Conservation (phyloP, 2,888 invertebrate genomes). For the Hydrotaea diabolus region DNA sequence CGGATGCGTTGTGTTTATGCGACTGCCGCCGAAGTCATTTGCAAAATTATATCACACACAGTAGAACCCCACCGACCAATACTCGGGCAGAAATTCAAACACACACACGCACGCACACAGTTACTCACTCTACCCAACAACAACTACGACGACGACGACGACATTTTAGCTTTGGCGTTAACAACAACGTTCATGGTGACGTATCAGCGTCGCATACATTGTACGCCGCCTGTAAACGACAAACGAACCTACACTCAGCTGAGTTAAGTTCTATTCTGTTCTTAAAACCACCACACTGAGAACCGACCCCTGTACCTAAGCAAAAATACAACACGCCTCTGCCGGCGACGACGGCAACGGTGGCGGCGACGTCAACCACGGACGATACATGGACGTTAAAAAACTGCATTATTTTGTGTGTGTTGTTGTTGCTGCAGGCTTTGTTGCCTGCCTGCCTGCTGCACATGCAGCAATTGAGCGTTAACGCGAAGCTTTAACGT, state of each 20-base stretch:
- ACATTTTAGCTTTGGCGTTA: slow-evolving; percentile 8
- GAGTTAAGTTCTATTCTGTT: slow-evolving; percentile 62
- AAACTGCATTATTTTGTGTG: slow-evolving; percentile 61
- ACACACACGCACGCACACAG: slow-evolving; percentile 55
- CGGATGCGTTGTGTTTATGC: slow-evolving; percentile 81
- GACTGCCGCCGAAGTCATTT: slow-evolving; percentile 78
- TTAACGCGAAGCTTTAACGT: slow-evolving; percentile 26
- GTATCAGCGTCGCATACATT: slow-evolving; percentile 58
- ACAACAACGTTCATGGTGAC: slow-evolving; percentile 57
- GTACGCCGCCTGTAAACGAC: not conserved
- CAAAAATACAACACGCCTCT: slow-evolving; percentile 51
- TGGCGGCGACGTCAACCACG: slow-evolving; percentile 27
- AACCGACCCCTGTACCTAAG: slow-evolving; percentile 62
- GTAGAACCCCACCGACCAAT: slow-evolving; percentile 37
- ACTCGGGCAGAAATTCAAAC: not conserved
- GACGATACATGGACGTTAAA: slow-evolving; percentile 33
- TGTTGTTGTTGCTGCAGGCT: slow-evolving; percentile 40
- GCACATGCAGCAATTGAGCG: slow-evolving; percentile 51
- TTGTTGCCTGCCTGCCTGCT: slow-evolving; percentile 57
- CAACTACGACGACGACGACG: slow-evolving; percentile 68
- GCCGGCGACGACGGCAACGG: no score
- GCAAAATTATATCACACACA: slow-evolving; percentile 79
- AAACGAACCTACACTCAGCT: not conserved
- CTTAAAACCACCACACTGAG: slow-evolving; percentile 66
- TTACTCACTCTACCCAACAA: slow-evolving; percentile 46